Evolutionary conservation across 2,797 vertebrate species (phyloP), one percentile per base, ranked within the genome.

Genomic region (Poeciliopsis turneri): DNA sequence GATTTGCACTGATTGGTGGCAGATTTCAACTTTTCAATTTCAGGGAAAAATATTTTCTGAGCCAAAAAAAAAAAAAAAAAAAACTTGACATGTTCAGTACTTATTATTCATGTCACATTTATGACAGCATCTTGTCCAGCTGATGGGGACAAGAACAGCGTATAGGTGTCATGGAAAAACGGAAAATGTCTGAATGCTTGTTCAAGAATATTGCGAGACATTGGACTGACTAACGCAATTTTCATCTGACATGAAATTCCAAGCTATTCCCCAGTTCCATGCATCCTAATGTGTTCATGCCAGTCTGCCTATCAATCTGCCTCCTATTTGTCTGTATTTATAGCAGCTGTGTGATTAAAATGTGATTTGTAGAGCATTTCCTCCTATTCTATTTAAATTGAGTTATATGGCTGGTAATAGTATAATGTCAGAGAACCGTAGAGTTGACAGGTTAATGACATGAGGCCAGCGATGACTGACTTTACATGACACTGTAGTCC

Each of bases 371-470:
- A 16, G 25, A 46, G 13, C 5, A 70, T 28, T 16, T 13, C 41
- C 13, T 16, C 25, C 43, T 2, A 70, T n/a, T 36, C 75, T 11
- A 49, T 41, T 76, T 49, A 39, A 76, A 33, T 30, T 8, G 9
- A 66, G 33, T 15, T 23, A 47, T 46, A 15, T 16, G 30, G 59
- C 20, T 66, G n/a, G 23, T 13, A 36, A 36, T 39, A 49, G 18
- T 49, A 72, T 69, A 69, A 43, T 69, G 66, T 43, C 66, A 69
- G 66, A n/a, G 66, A 43, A 43, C 66, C 5, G 12, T n/a, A 43
- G 66, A 43, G 39, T 43, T 43, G 39, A 69, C 66, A 69, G 41
- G 39, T 43, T 69, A 69, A 69, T 69, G 23, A 43, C 66, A 43
- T 43, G 66, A 69, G 11, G 11, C 11, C 66, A 43, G 4, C 15